Evolutionary conservation across 2,113 vertebrate genomes (phyloP).

Genomic region (Garra rufa): DNA sequence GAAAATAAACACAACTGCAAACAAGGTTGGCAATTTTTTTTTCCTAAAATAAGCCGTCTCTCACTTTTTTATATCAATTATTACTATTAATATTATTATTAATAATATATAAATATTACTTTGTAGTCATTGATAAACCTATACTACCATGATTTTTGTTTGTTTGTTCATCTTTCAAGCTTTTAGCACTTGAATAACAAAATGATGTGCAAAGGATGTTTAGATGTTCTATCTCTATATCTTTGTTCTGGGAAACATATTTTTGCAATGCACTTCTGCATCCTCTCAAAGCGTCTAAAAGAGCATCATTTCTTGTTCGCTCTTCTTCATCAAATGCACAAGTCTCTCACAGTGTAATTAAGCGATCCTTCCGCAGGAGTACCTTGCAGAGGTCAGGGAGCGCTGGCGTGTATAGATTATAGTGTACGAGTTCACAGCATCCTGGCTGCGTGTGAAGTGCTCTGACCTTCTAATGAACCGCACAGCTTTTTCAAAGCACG

Average conservation of each 20-base stretch:
- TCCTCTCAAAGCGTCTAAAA: neutral
- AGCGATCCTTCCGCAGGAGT: neutral
- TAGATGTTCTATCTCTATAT: neutral
- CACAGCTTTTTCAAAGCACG: neutral
- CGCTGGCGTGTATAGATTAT: neutral
- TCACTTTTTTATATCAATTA: too few relatives aligned
- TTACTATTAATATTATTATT: neutral
- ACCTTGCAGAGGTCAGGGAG: neutral
- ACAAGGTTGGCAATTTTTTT: too few relatives aligned
- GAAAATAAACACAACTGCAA: too few relatives aligned
- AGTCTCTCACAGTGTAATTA: neutral
- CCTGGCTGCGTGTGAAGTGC: neutral
- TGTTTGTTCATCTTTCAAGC: neutral
- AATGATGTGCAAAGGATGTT: neutral
- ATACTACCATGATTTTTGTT: too few relatives aligned
- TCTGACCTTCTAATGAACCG: constrained; percentile 30
- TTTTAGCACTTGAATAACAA: neutral
- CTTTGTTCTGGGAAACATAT: too few relatives aligned
- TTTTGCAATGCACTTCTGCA: neutral
- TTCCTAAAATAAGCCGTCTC: too few relatives aligned
- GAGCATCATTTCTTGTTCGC: neutral
- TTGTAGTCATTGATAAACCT: too few relatives aligned
- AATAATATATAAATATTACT: neutral
- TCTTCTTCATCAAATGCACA: neutral
- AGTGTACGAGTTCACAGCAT: neutral